These are phyloP conservation scores for Leptodirus hochenwartii DNA, from an alignment of 2,888 invertebrate genomes.

Conservation along the genomic window DNA sequence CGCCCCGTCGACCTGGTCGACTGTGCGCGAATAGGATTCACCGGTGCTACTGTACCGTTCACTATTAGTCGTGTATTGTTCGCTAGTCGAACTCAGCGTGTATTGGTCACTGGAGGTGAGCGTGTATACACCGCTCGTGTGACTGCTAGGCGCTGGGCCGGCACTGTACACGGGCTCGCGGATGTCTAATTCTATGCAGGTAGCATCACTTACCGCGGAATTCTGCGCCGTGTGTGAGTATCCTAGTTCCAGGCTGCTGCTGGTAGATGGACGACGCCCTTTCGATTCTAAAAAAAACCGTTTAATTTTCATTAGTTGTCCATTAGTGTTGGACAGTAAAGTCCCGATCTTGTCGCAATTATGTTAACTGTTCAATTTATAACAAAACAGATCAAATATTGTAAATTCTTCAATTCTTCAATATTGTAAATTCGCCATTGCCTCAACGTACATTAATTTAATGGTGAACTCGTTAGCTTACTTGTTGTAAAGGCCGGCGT, in stretches of 20 bases:
- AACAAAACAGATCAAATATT: too few species aligned
- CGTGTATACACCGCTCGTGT: slow-evolving; percentile 74
- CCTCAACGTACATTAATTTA: too few species aligned
- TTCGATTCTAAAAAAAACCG: slow-evolving; percentile 23
- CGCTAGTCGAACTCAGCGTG: slow-evolving; percentile 23
- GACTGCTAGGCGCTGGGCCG: slow-evolving; percentile 53
- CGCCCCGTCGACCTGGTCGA: slow-evolving; percentile 29
- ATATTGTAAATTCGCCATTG: too few species aligned
- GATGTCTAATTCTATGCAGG: slow-evolving; percentile 42
- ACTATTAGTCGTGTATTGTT: slow-evolving; percentile 19
- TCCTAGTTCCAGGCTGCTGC: slow-evolving; percentile 66
- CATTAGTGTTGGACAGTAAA: too few species aligned
- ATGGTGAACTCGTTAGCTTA: too few species aligned
- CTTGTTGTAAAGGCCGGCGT: slow-evolving; percentile 30
- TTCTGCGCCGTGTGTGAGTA: slow-evolving; percentile 79
- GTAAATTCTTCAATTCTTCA: too few species aligned
- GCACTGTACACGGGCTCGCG: slow-evolving; percentile 32
- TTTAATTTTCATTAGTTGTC: too few species aligned
- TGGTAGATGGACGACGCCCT: slow-evolving; percentile 50
- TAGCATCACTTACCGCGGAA: slow-evolving; percentile 57
- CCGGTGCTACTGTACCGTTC: slow-evolving; percentile 20
- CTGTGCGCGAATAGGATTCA: slow-evolving; percentile 12
- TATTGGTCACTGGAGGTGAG: slow-evolving; percentile 45
- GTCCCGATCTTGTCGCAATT: too few species aligned
- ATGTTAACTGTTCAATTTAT: too few species aligned